phyloP scores from a whole-genome alignment of 23 tunicate genomes.

The Pegea sp. region DNA sequence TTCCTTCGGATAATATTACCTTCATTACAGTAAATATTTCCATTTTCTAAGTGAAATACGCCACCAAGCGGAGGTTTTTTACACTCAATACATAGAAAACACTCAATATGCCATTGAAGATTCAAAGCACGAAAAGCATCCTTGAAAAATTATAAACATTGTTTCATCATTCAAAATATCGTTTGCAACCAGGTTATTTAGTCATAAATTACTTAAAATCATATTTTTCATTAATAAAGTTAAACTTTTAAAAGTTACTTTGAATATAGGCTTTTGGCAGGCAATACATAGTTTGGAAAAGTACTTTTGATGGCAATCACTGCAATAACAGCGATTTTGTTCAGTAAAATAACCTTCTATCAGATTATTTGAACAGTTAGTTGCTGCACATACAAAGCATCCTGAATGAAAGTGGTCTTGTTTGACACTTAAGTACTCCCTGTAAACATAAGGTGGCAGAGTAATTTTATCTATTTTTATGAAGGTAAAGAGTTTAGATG shows the following conservation, averaged over 20 bases:
- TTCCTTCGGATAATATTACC: too few species aligned
- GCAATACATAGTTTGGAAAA: constrained; percentile 43
- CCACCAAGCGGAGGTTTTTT: constrained; percentile 50
- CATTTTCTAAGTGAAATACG: constrained; percentile 61
- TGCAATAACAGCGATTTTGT: constrained; percentile 57
- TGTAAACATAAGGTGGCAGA: constrained; percentile 1
- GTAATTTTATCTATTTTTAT: background rate
- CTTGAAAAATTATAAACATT: constrained; percentile 14
- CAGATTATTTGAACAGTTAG: constrained; percentile 59
- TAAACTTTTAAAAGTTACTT: too few species aligned
- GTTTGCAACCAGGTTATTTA: too few species aligned
- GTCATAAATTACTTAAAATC: too few species aligned
- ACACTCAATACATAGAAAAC: constrained; percentile 48
- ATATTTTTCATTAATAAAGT: too few species aligned
- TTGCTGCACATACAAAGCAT: constrained; percentile 67
- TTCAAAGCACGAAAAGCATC: constrained; percentile 58
- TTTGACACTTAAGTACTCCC: constrained; percentile 61
- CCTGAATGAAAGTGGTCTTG: constrained; percentile 38
- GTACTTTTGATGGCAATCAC: constrained; percentile 54
- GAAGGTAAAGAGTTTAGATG: too few species aligned
- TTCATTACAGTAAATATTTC: constrained; percentile 50
- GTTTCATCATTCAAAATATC: too few species aligned
- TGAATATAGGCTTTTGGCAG: constrained; percentile 55
- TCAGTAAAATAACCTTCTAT: constrained; percentile 48
- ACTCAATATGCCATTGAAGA: constrained; percentile 81